Conservation (phyloP, 2,888 invertebrate species). For the Oscheius myriophilus region DNA sequence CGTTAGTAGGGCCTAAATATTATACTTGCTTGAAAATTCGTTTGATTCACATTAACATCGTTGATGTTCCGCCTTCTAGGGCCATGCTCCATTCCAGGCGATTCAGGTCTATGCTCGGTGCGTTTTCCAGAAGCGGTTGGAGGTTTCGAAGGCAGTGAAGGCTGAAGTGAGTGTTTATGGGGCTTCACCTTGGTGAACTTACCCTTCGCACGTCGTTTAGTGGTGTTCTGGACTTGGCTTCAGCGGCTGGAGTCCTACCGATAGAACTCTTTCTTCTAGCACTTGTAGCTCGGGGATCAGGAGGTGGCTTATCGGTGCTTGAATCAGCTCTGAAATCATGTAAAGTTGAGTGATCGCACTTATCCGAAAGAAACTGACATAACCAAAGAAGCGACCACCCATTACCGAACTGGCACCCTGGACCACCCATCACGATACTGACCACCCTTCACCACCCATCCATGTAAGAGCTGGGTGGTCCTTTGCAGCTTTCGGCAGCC, state of each 20-base stretch:
- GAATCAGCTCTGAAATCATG: no score
- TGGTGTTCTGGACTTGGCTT: background rate
- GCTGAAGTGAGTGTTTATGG: constrained; percentile 25
- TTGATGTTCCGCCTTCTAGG: constrained; percentile 45
- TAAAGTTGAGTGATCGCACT: no score
- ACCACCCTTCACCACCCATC: no score
- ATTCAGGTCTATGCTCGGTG: background rate
- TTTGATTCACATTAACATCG: constrained; percentile 43
- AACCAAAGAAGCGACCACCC: no score
- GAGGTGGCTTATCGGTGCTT: constrained; percentile 18
- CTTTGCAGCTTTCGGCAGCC: no score
- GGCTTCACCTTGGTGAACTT: constrained; percentile 18
- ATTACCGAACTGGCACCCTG: no score
- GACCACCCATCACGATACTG: no score
- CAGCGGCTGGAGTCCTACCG: constrained; percentile 1
- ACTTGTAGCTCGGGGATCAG: constrained; percentile 24
- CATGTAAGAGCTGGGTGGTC: no score
- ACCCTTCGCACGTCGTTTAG: constrained; percentile 21
- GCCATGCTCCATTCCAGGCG: constrained; percentile 35
- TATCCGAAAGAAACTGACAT: no score
- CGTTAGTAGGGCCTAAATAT: constrained; percentile 41
- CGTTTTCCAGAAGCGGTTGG: background rate
- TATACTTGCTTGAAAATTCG: background rate
- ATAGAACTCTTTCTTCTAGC: constrained; percentile 6
- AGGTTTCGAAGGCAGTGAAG: constrained; percentile 23